These are phyloP conservation scores for Gonatopus flavifemur DNA, from an alignment of 1,140 invertebrate species.

Conservation along the genomic window DNA sequence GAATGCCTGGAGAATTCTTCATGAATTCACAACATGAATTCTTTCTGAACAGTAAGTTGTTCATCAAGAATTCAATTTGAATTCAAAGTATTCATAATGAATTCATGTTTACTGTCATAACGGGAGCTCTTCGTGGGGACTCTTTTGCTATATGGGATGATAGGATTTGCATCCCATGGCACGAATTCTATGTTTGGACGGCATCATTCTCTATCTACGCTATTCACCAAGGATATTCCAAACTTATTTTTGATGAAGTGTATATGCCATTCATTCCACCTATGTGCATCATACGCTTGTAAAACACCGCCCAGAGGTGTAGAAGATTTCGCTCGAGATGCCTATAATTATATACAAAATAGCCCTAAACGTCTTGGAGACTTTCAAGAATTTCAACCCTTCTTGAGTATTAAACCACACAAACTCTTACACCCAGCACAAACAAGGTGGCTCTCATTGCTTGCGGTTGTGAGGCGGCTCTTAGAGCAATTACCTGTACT, in stretches of 20 bases:
- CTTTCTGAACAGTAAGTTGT: too few species aligned
- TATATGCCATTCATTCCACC: conserved; percentile 39
- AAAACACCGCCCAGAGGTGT: conserved; percentile 33
- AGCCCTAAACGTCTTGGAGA: not conserved
- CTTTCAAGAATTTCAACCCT: not conserved
- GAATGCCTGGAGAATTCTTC: too few species aligned
- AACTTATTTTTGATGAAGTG: not conserved
- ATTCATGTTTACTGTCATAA: too few species aligned
- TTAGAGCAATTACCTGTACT: too few species aligned
- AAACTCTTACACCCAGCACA: not conserved
- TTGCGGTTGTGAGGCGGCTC: too few species aligned
- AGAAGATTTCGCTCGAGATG: too few species aligned
- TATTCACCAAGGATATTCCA: not conserved
- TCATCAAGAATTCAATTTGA: too few species aligned
- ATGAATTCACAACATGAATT: too few species aligned
- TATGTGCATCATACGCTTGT: conserved; percentile 43
- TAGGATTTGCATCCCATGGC: conserved; percentile 48
- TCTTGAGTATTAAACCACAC: not conserved
- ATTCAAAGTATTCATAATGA: too few species aligned
- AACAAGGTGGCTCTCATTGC: not conserved
- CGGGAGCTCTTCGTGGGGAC: too few species aligned
- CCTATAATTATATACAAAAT: too few species aligned
- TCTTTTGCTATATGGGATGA: too few species aligned
- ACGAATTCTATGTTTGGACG: conserved; percentile 32
- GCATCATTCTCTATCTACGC: conserved; percentile 14